Conservation (phyloP, 2,113 vertebrate species). For the Barnardius zonarius region DNA sequence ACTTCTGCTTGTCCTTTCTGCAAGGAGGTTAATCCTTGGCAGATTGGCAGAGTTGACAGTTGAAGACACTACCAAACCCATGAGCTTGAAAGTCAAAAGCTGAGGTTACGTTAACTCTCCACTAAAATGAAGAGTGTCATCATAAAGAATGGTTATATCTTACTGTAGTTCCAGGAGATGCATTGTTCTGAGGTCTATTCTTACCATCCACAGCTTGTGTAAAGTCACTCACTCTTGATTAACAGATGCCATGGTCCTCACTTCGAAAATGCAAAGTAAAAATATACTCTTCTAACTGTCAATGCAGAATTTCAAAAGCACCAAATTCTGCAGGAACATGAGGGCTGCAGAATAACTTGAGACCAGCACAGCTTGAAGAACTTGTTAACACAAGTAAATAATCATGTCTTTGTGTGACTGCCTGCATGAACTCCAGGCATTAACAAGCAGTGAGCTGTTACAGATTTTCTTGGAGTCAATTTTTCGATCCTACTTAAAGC, state of each 20-base stretch:
- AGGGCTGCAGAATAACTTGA: not conserved
- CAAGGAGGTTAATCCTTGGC: not conserved
- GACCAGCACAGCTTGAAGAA: conserved; percentile 49
- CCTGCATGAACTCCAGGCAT: conserved; percentile 8
- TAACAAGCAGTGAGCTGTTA: conserved; percentile 10
- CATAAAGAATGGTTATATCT: not conserved
- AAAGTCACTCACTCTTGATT: conserved; percentile 14
- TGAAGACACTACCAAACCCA: not conserved
- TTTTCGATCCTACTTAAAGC: not conserved
- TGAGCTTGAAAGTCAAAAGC: not conserved
- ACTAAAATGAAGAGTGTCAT: not conserved
- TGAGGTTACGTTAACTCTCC: not conserved
- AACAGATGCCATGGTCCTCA: not conserved
- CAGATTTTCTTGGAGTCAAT: not conserved
- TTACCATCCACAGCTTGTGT: not conserved
- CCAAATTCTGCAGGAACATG: conserved; percentile 5
- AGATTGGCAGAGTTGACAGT: not conserved
- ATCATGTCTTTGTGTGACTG: conserved; percentile 15
- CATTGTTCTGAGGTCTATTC: not conserved
- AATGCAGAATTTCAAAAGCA: conserved; percentile 13
- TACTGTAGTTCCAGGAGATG: not conserved
- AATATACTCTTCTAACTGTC: conserved; percentile 14
- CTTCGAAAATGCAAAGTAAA: conserved; percentile 24
- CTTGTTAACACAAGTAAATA: conserved; percentile 41
- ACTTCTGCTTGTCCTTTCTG: not conserved